Evolutionary conservation across 2,113 vertebrate genomes (phyloP).

Genomic region (Andinoacara biseriatus): DNA sequence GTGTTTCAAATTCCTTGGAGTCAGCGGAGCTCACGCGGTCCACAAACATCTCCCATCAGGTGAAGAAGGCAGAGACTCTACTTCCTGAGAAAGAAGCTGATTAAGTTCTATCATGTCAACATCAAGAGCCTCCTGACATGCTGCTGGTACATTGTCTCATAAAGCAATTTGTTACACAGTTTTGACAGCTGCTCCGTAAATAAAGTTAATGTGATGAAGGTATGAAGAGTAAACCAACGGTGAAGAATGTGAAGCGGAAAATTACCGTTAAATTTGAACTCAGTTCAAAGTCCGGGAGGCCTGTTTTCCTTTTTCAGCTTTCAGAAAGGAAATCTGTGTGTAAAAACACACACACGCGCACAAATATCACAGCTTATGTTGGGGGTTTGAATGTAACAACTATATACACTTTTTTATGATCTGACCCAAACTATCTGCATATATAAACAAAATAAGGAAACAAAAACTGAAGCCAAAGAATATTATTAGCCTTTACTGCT

Average conservation of each 20-base stretch:
- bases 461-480: neutral
- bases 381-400: neutral
- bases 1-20: neutral
- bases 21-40: neutral
- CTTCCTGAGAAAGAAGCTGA: neutral
- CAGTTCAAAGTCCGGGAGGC: neutral
- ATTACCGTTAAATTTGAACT: slow-evolving; percentile 4
- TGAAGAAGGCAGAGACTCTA: neutral
- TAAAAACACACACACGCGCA: neutral
- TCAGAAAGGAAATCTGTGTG: neutral
- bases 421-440: neutral
- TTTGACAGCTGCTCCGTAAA: slow-evolving; percentile 29
- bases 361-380: neutral
- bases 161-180: slow-evolving; percentile 21
- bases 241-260: neutral
- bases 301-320: neutral
- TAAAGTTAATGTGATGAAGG: neutral
- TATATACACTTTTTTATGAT: neutral
- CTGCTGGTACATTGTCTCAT: neutral
- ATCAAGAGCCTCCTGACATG: neutral
- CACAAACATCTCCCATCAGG: neutral
- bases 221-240: neutral
- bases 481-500: too few species aligned
- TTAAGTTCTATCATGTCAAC: neutral
- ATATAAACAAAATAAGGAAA: neutral